Evolutionary conservation across 1,140 invertebrate genomes (phyloP).

Genomic region (Panulirus ornatus): DNA sequence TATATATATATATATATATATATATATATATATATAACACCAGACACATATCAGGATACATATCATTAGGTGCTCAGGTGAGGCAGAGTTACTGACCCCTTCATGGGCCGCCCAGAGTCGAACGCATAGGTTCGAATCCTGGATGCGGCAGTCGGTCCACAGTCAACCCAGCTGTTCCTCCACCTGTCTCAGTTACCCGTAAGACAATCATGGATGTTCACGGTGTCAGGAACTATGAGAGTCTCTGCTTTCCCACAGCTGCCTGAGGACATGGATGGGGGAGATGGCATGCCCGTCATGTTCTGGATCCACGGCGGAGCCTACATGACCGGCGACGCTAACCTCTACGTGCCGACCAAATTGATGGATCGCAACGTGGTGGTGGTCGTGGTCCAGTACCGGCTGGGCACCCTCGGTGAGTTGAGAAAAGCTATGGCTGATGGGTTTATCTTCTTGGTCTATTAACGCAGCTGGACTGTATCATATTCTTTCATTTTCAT

Average conservation of each 20-base stretch:
- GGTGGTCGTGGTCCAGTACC: constrained; percentile 59
- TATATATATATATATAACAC: background rate
- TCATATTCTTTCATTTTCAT: too few species aligned
- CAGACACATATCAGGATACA: background rate
- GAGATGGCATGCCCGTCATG: constrained; percentile 20
- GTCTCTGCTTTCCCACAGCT: constrained; percentile 18
- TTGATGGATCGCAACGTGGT: constrained; percentile 58
- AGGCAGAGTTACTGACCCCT: background rate
- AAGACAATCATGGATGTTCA: too few species aligned
- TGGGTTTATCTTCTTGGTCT: too few species aligned
- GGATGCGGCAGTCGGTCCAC: too few species aligned
- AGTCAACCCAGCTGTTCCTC: too few species aligned
- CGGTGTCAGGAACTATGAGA: too few species aligned
- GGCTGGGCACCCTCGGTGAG: constrained; percentile 40
- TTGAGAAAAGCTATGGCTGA: too few species aligned
- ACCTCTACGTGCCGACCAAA: constrained; percentile 56
- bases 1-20: background rate
- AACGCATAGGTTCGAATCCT: too few species aligned
- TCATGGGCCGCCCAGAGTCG: too few species aligned
- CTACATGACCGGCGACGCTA: constrained; percentile 52
- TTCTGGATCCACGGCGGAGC: constrained; percentile 56
- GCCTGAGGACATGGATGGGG: background rate
- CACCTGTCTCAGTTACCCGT: too few species aligned
- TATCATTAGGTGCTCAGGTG: background rate
- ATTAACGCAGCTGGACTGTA: too few species aligned